These are phyloP conservation scores for Bujurquina vittata DNA, from an alignment of 2,113 vertebrate genomes.

Conservation along the genomic window DNA sequence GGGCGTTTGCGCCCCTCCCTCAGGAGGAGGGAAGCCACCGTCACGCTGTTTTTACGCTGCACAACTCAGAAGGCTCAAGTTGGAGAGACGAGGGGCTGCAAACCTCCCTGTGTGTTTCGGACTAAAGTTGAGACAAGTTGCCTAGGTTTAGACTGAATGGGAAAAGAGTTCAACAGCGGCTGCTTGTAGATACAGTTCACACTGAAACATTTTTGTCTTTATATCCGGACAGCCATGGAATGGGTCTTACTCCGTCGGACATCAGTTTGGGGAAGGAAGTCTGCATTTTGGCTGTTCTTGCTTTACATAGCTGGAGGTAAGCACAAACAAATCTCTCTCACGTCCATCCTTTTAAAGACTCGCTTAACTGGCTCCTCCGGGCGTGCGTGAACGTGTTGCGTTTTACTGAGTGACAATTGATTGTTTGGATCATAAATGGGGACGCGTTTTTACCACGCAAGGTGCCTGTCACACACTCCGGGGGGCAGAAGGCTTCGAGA, in stretches of 20 bases:
- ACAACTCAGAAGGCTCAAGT: neutral
- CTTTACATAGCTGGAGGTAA: conserved; percentile 47
- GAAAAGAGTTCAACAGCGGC: neutral
- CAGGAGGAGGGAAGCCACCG: conserved; percentile 24
- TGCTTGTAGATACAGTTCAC: neutral
- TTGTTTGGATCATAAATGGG: neutral
- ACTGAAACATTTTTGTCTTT: neutral
- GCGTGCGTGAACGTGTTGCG: conserved; percentile 24
- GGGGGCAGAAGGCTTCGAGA: neutral
- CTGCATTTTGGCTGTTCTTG: conserved; percentile 20
- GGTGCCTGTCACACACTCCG: neutral
- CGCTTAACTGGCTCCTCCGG: neutral
- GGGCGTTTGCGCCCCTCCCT: too few species aligned
- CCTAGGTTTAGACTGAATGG: neutral
- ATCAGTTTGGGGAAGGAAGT: neutral
- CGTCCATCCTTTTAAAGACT: neutral
- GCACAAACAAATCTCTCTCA: neutral
- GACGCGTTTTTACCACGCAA: neutral
- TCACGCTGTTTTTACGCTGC: neutral
- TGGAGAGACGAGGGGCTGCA: neutral
- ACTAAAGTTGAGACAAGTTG: neutral
- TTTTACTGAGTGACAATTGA: neutral
- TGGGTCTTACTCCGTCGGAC: neutral
- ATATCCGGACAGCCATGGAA: conserved; percentile 31
- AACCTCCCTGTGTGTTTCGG: neutral